Evolutionary conservation across 2,113 vertebrate genomes (phyloP), one percentile per base, ranked within the genome.

Genomic region (Scomber colias): DNA sequence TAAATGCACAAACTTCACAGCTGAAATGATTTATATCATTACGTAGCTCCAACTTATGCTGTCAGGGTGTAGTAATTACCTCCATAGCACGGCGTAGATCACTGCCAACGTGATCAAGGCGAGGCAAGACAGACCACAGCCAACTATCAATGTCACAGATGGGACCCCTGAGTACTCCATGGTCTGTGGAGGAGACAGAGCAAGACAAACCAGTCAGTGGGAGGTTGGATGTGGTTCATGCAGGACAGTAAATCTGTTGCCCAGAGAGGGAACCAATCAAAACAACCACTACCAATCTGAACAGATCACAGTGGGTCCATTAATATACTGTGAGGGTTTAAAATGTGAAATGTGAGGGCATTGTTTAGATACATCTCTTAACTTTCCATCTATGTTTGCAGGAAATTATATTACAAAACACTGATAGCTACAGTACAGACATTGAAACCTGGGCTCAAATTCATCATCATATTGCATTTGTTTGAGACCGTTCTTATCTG

Each of bases 151-250:
- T 86, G 98, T 99, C 93, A 99, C 98, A 93, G 97, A 99, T 88
- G 98, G 97, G 91, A 97, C 95, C 90, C 97, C 97, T 95, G 97
- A 97, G 94, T 97, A 97, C 93, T 97, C 97, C 98, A 99, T 99
- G 95, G 95, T 96, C 98, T 99, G 96, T 82, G 93, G 92, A 90
- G 93, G 89, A 93, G 87, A 95, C 76, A 65, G 71, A 82, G 82
- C 56, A 74, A 93, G 86, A 95, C 70, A 14, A 62, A 72, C 44
- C 72, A 83, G 88, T 90, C 78, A 85, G 87, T 87, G 79, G 88
- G 86, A 85, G 85, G 71, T 15, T 74, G 84, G 75, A 83, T 63
- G 74, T 50, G 54, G 66, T 86, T 82, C 83, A 90, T 50, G 61
- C 79, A 86, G 85, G 73, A 89, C 88, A 82, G 70, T 90, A 79